Base-by-base conservation (phyloP, 2,113 vertebrate genomes). In the Raja brachyura region DNA sequence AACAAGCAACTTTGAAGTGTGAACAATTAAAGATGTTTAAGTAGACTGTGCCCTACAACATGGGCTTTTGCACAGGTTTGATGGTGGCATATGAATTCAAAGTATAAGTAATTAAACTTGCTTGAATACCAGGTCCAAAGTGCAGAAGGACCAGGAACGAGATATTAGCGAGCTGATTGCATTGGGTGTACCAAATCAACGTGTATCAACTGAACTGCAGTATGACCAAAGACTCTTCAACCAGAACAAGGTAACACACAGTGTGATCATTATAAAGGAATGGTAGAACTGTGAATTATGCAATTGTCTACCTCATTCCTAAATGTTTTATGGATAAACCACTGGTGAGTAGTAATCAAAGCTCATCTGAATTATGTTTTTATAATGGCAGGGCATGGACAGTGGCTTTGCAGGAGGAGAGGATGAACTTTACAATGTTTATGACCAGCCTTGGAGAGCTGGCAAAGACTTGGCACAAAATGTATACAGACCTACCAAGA, bases 211-310 rank as follows among this genome's bases (percentile, higher is more conserved):
- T 25, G 98, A 99, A 93, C 96, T 98, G 93, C 98, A 99, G 0
- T 99, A 99, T 0, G 98, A 99, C 95, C 99, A 99, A 95, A 96
- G 98, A 85, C 98, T 99, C 94, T 99, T 99, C 96, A 99, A 98
- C 94, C 98, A 98, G 93, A 98, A 95, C 96, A 98, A 98, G 98
- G 99, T 99, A 96, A 33, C 56, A 33, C 56, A 48, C 22, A 70
- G 28, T 28, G 16, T 20, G 63, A 5, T 18, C 31, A 39, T 70
- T 68, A 33, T 61, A 90, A 66, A 68, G 11, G 5, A 90, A 33
- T 68, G n/a, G n/a, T 16, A 31, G 1, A 78, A 16, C 33, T 85
- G 39, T 66, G 83, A 31, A 63, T 88, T 88, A 31, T 18, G 28
- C 83, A 63, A 7, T 88, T 16, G 14, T 63, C 0, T 86, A 22